Evolutionary conservation across 2,888 invertebrate species (phyloP).

Genomic region (Melanostoma mellinum): DNA sequence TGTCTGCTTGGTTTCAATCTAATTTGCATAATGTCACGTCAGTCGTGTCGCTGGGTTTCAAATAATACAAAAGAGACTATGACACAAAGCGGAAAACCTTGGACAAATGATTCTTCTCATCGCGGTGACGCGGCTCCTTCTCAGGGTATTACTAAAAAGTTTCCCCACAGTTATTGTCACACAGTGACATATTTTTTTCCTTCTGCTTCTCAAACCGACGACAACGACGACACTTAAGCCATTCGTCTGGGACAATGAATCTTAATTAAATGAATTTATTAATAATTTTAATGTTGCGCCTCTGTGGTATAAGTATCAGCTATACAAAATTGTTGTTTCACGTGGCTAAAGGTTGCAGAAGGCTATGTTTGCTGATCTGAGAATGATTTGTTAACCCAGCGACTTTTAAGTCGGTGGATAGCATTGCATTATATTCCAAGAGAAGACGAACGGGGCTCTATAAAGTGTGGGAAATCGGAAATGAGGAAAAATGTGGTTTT

Average conservation of each 20-base stretch:
- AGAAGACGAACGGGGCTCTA: constrained; percentile 24
- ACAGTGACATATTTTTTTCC: constrained; percentile 56
- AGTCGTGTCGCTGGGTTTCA: constrained; percentile 21
- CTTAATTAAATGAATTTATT: constrained; percentile 70
- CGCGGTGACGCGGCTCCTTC: not conserved
- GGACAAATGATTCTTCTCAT: constrained; percentile 50
- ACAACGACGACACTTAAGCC: constrained; percentile 60
- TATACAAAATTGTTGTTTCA: not conserved
- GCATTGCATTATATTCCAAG: not conserved
- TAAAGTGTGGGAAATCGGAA: constrained; percentile 37
- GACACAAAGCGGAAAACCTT: constrained; percentile 32
- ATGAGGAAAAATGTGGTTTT: constrained; percentile 32
- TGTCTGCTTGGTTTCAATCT: constrained; percentile 22
- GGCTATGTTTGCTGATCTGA: constrained; percentile 61
- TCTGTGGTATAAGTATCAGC: constrained; percentile 44
- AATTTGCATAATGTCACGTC: constrained; percentile 65
- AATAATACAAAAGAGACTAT: constrained; percentile 22
- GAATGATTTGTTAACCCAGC: constrained; percentile 67
- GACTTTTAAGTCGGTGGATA: constrained; percentile 6
- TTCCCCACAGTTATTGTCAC: constrained; percentile 35
- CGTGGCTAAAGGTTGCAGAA: constrained; percentile 32
- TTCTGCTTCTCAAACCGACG: constrained; percentile 35
- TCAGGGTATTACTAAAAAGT: not conserved
- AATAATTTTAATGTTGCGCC: constrained; percentile 67
- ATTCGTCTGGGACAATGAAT: constrained; percentile 68